Conservation (phyloP, 35 echinoderm and acorn worm species). For the Heliocidaris erythrogramma region DNA sequence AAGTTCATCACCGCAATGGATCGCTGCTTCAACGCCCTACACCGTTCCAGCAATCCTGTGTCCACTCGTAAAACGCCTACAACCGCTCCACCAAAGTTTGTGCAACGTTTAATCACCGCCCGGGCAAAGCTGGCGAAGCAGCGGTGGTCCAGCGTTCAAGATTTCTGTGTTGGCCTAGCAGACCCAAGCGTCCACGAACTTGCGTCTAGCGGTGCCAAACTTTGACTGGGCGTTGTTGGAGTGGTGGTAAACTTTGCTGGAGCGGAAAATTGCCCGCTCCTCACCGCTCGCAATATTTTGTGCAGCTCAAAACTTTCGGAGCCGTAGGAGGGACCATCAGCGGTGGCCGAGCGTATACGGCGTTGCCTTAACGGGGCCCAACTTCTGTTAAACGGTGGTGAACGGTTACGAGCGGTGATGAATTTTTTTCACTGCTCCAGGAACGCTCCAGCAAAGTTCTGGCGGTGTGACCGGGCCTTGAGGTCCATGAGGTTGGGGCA, state of each 20-base stretch:
- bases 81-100: slow-evolving; percentile 32
- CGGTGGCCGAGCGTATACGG: slow-evolving; percentile 17
- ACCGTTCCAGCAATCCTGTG: slow-evolving; percentile 20
- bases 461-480: not conserved
- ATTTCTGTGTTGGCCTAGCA: slow-evolving; percentile 35
- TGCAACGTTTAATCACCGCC: slow-evolving; percentile 37
- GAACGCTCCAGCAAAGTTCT: not conserved
- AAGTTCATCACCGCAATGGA: slow-evolving; percentile 36
- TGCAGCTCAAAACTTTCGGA: slow-evolving; percentile 30
- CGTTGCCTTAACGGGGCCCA: not conserved
- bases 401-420: slow-evolving; percentile 24
- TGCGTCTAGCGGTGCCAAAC: slow-evolving; percentile 43
- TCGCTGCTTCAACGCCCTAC: slow-evolving; percentile 40
- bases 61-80: slow-evolving; percentile 34
- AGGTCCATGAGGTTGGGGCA: too few species aligned
- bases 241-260: slow-evolving; percentile 19
- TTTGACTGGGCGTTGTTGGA: slow-evolving; percentile 41
- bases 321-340: slow-evolving; percentile 11
- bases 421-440: slow-evolving; percentile 25
- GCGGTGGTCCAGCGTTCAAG: slow-evolving; percentile 35
- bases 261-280: not conserved
- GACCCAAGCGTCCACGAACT: slow-evolving; percentile 40
- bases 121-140: slow-evolving; percentile 30
- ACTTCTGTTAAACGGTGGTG: slow-evolving; percentile 26
- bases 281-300: slow-evolving; percentile 27